These are phyloP conservation scores for Zygothrica quintamaculata DNA, from an alignment of 2,888 invertebrate genomes.

Conservation along the genomic window DNA sequence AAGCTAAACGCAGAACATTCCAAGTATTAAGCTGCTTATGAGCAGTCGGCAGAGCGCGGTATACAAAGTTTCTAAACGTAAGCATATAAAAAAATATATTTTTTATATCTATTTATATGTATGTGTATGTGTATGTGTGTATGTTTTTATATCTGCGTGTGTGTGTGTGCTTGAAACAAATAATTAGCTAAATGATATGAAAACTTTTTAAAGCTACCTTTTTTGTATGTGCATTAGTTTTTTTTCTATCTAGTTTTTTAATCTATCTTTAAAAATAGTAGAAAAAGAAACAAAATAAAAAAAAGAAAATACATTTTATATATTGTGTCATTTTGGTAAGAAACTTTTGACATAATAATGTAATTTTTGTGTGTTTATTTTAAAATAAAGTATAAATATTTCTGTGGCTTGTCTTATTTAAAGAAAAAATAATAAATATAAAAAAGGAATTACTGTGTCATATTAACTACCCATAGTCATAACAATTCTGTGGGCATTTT, in stretches of 20 bases:
- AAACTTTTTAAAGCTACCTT: too few species aligned
- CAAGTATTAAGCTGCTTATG: constrained; percentile 25
- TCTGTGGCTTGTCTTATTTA: neutral
- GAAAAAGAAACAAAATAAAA: too few species aligned
- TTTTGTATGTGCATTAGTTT: too few species aligned
- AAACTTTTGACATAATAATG: too few species aligned
- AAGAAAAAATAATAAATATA: too few species aligned
- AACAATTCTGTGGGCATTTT: constrained; percentile 27
- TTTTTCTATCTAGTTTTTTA: too few species aligned
- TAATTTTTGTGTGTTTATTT: too few species aligned
- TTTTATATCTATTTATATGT: constrained; percentile 24
- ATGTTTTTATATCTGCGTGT: neutral
- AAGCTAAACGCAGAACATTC: constrained; percentile 18
- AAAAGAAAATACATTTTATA: too few species aligned
- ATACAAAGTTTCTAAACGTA: constrained; percentile 71
- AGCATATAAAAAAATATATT: constrained; percentile 54
- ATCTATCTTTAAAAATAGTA: too few species aligned
- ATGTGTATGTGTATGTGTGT: constrained; percentile 10
- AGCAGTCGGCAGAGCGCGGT: constrained; percentile 54
- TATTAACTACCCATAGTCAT: constrained; percentile 6
- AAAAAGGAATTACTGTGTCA: too few species aligned
- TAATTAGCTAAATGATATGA: neutral
- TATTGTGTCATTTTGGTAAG: too few species aligned
- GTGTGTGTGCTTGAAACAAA: neutral
- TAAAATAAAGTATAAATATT: too few species aligned